phyloP scores from a whole-genome alignment of 2,888 invertebrate species.

The Eucriotettix oculatus region DNA sequence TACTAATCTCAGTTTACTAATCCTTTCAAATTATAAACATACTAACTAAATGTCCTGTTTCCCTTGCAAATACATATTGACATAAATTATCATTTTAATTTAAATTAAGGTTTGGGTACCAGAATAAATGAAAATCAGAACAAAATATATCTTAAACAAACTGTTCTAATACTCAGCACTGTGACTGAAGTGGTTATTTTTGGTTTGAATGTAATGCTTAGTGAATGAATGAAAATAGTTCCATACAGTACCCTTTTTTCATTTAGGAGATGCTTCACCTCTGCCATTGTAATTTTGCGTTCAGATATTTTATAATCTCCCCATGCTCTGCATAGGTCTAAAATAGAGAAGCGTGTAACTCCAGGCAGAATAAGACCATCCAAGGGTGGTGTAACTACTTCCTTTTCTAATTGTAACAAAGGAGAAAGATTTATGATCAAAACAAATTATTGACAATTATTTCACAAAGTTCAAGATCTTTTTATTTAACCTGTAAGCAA shows the following conservation, averaged over 20 bases:
- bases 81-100: no score
- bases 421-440: not conserved
- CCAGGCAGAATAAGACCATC: slow-evolving; percentile 92
- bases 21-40: no score
- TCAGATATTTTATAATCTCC: slow-evolving; percentile 72
- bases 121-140: no score
- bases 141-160: no score
- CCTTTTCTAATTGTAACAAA: slow-evolving; percentile 48
- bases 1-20: no score
- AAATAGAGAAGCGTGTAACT: slow-evolving; percentile 74
- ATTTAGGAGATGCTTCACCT: slow-evolving; percentile 51
- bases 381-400: slow-evolving; percentile 82
- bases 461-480: not conserved
- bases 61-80: no score
- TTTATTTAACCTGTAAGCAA: not conserved
- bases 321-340: slow-evolving; percentile 69
- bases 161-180: no score
- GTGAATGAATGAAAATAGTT: slow-evolving; percentile 19
- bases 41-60: no score
- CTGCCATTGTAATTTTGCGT: slow-evolving; percentile 66
- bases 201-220: not conserved
- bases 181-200: no score
- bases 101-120: no score
- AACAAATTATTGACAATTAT: not conserved
- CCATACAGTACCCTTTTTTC: slow-evolving; percentile 55